Evolutionary conservation across 2,888 invertebrate genomes (phyloP), one percentile per base, ranked within the genome.

Genomic region (Liposcelis brunnea): DNA sequence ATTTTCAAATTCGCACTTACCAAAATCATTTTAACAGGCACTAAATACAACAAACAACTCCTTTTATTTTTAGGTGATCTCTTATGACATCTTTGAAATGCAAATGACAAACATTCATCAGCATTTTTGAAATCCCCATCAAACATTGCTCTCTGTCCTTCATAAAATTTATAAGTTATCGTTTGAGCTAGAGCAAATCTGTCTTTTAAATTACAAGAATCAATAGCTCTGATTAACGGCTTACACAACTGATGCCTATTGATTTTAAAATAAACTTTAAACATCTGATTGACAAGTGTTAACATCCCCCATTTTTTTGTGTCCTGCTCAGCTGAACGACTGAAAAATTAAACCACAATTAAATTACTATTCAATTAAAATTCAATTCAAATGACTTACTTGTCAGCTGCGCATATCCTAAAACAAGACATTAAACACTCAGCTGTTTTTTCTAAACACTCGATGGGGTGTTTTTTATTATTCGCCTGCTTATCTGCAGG

Each of bases 61-160:
- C 86, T 69, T 59, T 95, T 95, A 62, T 98, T 98, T 56, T 80
- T 84, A 46, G 68, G 71, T 49, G 81, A 83, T 45, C 72, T 71
- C 49, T 69, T 71, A 53, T 90, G 89, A 56, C 97, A 95, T 56
- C 85, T 80, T 59, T 82, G 76, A 61, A 97, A 97, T 1, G 97
- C 94, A 63, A 80, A 98, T 0, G 86, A 80, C 16, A 98, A 65
- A 58, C 82, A 86, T 58, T 89, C 83, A 61, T 97, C 93, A 16
- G 97, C 97, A 63, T 60, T 74, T 61, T 81, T 80, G 59, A 93
- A 93, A 60, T 97, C 90, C 46, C 91, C 91, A 63, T 98, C 97
- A 61, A 97, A 98, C 90, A 98, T 95, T 2, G 93, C 89, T 61
- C 97, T 95, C 26, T 95, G 73, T 0, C 97, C 97, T 14, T 94